Base-by-base conservation (phyloP, 2,888 invertebrate genomes). In the Drosophila conformis region DNA sequence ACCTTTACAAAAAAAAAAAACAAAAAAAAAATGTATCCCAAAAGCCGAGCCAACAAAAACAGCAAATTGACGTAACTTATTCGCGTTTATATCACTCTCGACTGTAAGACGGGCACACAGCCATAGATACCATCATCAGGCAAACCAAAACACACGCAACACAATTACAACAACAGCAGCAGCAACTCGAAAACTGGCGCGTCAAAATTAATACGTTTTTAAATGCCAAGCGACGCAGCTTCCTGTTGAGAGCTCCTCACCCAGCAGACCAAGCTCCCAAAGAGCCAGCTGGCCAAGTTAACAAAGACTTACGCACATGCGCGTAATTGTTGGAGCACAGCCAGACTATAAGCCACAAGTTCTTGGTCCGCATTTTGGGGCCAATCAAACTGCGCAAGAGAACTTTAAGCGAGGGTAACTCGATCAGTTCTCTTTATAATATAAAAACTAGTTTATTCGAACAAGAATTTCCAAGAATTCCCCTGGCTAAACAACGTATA, bases 151-250 rank as follows among this genome's bases (percentile, higher is more conserved):
- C 74, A 80, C 69, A 86, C 71, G 63, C 72, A 46, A 51, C 48
- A 53, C 51, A 72, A 63, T 69, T 38, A 51, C 52, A 65, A 59
- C 29, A 53, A 31, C 21, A 66, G 38, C 29, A 46, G 57, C 42
- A 70, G 69, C 63, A 59, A 36, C 48, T 49, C 36, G 27, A 67
- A 74, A 64, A 65, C 80, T 69, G 86, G 77, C 88, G 84, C 88
- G 90, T 90, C 85, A 90, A 90, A 90, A 86, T 86, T 86, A 86
- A 86, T 86, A 86, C 85, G 90, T 88, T 86, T 86, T 86, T 86
- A 86, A 86, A 86, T 86, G 90, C 80, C 90, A 86, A 86, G 71
- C 85, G 81, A 87, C 85, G 87, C 89, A 85, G 85, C 85, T 85
- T 85, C 85, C 90, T 85, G 85, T 88, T 82, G 85, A 67, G 84